phyloP scores from a whole-genome alignment of 2,797 vertebrate species.

The Syndactyla subalaris region DNA sequence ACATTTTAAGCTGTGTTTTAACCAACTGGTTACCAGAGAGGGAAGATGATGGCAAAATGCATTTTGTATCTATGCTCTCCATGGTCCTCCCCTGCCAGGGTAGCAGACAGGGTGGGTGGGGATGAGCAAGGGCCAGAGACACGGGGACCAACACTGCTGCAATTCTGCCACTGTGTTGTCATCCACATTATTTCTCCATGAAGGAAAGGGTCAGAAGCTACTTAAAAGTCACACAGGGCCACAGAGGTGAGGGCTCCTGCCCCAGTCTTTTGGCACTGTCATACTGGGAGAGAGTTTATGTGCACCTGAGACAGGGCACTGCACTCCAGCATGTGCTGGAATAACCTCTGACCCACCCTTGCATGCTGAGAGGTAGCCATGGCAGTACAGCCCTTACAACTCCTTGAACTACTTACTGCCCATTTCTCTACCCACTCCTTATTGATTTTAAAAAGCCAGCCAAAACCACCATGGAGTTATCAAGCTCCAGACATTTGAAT shows the following conservation, averaged over 20 bases:
- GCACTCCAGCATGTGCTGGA: not conserved
- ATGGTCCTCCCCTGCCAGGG: rapidly evolving
- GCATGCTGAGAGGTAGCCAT: not conserved
- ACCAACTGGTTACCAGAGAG: slow-evolving; percentile 6
- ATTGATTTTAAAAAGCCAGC: slow-evolving; percentile 10
- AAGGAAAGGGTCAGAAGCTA: not conserved
- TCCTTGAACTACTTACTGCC: not conserved
- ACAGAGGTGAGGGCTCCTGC: not conserved
- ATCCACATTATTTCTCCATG: not conserved
- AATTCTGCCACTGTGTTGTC: not conserved
- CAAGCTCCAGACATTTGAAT: slow-evolving; percentile 55
- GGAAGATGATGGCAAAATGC: not conserved
- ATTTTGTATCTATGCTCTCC: not conserved
- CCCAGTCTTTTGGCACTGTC: not conserved
- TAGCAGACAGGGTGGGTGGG: not conserved
- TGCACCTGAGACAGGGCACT: not conserved
- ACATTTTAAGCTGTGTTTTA: slow-evolving; percentile 7
- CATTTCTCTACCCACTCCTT: not conserved
- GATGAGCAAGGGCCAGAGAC: not conserved
- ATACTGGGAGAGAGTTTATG: rapidly evolving
- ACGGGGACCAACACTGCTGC: not conserved
- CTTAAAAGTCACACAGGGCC: not conserved
- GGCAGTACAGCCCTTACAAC: not conserved
- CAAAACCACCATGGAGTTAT: slow-evolving; percentile 12
- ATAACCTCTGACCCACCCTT: not conserved